Conservation (phyloP, 1,140 invertebrate genomes). For the Drosophila willistoni region DNA sequence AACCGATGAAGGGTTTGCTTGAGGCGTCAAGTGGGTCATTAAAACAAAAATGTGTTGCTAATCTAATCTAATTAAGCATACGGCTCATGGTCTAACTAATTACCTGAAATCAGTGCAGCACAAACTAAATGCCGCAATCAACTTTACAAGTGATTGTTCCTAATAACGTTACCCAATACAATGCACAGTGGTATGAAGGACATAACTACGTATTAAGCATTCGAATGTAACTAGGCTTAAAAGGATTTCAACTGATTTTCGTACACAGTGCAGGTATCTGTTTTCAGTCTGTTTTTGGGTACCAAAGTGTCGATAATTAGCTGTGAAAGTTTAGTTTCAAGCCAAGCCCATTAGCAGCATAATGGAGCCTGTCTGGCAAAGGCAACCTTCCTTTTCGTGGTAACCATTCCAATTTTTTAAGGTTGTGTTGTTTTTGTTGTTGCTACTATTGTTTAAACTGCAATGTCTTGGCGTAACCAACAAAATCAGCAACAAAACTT, state of each 20-base stretch:
- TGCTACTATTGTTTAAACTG: conserved; percentile 2
- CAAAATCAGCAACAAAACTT: conserved; percentile 55
- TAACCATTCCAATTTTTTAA: conserved; percentile 4
- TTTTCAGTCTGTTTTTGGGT: background rate
- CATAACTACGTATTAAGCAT: background rate
- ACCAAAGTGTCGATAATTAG: conserved; percentile 77
- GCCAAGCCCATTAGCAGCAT: conserved; percentile 74
- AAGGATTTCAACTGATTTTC: background rate
- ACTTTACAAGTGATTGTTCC: conserved; percentile 38
- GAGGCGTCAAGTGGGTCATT: background rate
- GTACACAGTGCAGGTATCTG: conserved; percentile 13
- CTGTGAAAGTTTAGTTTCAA: conserved; percentile 69
- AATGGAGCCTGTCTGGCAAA: conserved; percentile 67
- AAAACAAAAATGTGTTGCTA: conserved; percentile 9
- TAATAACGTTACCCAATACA: conserved; percentile 28
- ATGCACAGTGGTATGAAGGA: conserved; percentile 33
- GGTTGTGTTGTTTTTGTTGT: conserved; percentile 1
- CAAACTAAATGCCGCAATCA: conserved; percentile 43
- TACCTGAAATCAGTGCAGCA: conserved; percentile 37
- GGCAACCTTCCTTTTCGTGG: conserved; percentile 30
- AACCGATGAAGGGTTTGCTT: background rate
- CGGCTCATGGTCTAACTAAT: conserved; percentile 52
- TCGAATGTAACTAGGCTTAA: no score
- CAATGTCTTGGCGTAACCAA: conserved; percentile 40
- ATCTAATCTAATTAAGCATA: conserved; percentile 42